These are phyloP conservation scores for Falco columbarius DNA, from an alignment of 2,797 vertebrate species.

Conservation along the genomic window DNA sequence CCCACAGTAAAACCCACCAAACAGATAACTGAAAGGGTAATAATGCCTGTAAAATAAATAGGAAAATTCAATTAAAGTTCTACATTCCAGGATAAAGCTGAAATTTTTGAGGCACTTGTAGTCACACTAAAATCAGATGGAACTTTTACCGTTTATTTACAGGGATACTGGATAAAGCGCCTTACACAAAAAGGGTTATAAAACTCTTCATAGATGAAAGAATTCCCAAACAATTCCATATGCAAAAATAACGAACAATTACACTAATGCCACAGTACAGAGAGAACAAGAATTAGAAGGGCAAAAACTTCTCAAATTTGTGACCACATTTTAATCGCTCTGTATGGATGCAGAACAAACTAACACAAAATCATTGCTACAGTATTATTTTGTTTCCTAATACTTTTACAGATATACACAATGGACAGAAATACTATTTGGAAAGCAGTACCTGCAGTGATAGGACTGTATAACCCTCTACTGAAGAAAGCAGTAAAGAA, in stretches of 20 bases:
- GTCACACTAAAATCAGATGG: background rate
- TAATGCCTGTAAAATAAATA: conserved; percentile 14
- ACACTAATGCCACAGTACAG: background rate
- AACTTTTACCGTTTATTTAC: background rate
- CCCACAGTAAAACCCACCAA: background rate
- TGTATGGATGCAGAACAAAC: background rate
- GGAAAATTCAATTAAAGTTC: conserved; percentile 4
- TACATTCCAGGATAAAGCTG: background rate
- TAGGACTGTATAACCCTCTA: background rate
- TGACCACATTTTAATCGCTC: background rate
- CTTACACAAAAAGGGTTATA: background rate
- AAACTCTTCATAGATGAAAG: background rate
- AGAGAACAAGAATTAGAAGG: background rate
- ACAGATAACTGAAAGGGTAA: background rate
- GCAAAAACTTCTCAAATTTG: background rate
- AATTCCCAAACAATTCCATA: background rate
- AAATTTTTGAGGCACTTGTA: background rate
- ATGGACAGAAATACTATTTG: background rate
- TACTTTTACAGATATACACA: background rate
- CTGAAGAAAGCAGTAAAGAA: background rate
- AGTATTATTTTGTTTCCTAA: background rate
- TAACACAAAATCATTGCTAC: background rate
- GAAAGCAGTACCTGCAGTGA: conserved; percentile 9
- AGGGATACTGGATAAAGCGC: background rate
- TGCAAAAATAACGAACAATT: background rate